phyloP scores from a whole-genome alignment of 2,113 vertebrate genomes.

The Symphodus melops region DNA sequence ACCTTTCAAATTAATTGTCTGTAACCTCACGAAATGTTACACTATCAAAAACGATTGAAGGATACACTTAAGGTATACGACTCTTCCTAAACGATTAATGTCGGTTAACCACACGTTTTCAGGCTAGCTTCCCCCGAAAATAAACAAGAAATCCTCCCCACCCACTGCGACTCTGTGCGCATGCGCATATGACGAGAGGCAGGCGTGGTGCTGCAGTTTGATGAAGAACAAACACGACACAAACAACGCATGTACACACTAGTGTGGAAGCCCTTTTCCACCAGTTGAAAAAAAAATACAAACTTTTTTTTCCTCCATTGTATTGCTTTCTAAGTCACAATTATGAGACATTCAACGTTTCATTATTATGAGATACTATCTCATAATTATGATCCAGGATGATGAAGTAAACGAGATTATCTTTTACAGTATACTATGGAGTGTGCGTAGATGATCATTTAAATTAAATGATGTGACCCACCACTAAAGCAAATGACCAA shows the following conservation, averaged over 20 bases:
- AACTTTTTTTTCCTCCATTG: too few relatives aligned
- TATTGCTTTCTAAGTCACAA: too few relatives aligned
- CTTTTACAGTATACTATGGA: too few relatives aligned
- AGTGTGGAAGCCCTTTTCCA: too few relatives aligned
- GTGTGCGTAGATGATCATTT: too few relatives aligned
- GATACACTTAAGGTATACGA: background rate
- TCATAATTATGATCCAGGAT: too few relatives aligned
- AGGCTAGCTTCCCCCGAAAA: constrained; percentile 62
- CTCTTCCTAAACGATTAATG: too few relatives aligned
- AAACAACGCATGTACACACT: background rate
- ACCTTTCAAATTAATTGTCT: background rate
- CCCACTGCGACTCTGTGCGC: constrained; percentile 52
- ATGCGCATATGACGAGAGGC: constrained; percentile 23
- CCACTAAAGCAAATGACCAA: background rate
- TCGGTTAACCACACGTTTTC: constrained; percentile 7
- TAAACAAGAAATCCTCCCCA: constrained; percentile 72
- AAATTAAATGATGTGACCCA: too few relatives aligned
- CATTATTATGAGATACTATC: too few relatives aligned
- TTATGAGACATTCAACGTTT: too few relatives aligned
- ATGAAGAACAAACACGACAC: background rate
- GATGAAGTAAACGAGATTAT: too few relatives aligned
- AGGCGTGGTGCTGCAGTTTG: constrained; percentile 54
- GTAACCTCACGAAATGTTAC: background rate
- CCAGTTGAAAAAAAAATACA: too few relatives aligned
- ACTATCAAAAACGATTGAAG: background rate